Percentiles rank a stretch among this genome's conserved stretches.
These are phyloP conservation scores for Tinea semifulvella DNA, from an alignment of 2,888 invertebrate species.

Conservation along the genomic window DNA sequence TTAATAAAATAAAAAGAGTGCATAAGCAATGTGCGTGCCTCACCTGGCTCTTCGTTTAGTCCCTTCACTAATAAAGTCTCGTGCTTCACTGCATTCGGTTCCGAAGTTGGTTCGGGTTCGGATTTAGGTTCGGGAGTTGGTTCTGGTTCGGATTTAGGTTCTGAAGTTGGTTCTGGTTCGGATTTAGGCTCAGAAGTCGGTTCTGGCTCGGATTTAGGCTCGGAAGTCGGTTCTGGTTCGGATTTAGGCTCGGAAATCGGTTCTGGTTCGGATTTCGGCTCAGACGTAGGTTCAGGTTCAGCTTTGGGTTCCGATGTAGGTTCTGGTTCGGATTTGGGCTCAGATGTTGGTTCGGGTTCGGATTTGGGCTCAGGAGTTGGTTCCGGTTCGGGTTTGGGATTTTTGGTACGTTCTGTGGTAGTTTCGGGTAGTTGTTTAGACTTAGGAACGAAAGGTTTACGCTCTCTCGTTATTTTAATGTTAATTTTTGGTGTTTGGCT, in stretches of 20 bases:
- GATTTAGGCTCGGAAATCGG: conserved; percentile 42
- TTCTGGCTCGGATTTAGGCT: conserved; percentile 52
- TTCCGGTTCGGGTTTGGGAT: conserved; percentile 38
- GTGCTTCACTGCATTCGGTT: conserved; percentile 28
- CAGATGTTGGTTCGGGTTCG: conserved; percentile 41
- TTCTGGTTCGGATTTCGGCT: conserved; percentile 34
- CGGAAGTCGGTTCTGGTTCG: conserved; percentile 37
- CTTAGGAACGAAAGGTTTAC: conserved; percentile 48
- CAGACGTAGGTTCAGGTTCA: conserved; percentile 48
- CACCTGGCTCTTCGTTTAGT: conserved; percentile 59
- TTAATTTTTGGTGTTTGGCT: conserved; percentile 19
- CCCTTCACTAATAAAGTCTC: conserved; percentile 60
- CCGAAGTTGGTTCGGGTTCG: conserved; percentile 30
- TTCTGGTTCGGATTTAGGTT: conserved; percentile 33
- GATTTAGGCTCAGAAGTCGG: conserved; percentile 49
- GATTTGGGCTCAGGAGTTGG: conserved; percentile 37
- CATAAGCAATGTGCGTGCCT: conserved; percentile 27
- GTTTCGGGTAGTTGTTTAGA: conserved; percentile 43
- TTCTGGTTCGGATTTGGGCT: conserved; percentile 38
- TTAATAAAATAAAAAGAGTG: no score
- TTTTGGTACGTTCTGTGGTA: no score
- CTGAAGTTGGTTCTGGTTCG: conserved; percentile 36
- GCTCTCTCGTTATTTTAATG: conserved; percentile 18
- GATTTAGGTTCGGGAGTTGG: conserved; percentile 38
- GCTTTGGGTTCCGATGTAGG: conserved; percentile 40